Evolutionary conservation across 1,140 invertebrate species (phyloP).

Genomic region (Pomacea maculata): DNA sequence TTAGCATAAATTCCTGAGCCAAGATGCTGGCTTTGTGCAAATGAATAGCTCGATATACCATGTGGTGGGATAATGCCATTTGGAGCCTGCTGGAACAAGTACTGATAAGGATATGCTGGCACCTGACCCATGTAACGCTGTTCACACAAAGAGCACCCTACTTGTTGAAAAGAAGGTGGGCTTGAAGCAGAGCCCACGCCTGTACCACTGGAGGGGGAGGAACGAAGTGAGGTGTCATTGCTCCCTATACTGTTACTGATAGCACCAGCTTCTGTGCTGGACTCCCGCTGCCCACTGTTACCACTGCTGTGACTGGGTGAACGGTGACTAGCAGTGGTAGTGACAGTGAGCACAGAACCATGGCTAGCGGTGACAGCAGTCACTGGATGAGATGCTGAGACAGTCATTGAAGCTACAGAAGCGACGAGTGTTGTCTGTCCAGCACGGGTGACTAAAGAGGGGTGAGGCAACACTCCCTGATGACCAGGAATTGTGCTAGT

Average conservation of each 20-base stretch:
- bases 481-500: constrained; percentile 3
- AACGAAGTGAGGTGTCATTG: not conserved
- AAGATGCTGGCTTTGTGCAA: constrained; percentile 7
- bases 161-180: constrained; percentile 7
- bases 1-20: constrained; percentile 3
- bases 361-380: constrained; percentile 15
- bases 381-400: constrained; percentile 10
- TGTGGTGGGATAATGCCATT: constrained; percentile 12
- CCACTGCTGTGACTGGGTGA: constrained; percentile 13
- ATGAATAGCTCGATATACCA: not conserved
- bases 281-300: constrained; percentile 12
- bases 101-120: constrained; percentile 1
- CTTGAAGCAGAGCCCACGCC: constrained; percentile 6
- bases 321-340: not conserved
- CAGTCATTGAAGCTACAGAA: constrained; percentile 12
- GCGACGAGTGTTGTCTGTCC: not conserved
- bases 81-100: not conserved
- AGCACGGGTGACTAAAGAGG: not conserved
- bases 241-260: not conserved
- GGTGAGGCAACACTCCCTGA: constrained; percentile 7
- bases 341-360: not conserved
- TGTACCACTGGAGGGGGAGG: constrained; percentile 6
- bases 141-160: constrained; percentile 5
- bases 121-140: not conserved
- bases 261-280: not conserved